These are phyloP conservation scores for Plusia festucae DNA, from an alignment of 2,888 invertebrate genomes.

Conservation along the genomic window DNA sequence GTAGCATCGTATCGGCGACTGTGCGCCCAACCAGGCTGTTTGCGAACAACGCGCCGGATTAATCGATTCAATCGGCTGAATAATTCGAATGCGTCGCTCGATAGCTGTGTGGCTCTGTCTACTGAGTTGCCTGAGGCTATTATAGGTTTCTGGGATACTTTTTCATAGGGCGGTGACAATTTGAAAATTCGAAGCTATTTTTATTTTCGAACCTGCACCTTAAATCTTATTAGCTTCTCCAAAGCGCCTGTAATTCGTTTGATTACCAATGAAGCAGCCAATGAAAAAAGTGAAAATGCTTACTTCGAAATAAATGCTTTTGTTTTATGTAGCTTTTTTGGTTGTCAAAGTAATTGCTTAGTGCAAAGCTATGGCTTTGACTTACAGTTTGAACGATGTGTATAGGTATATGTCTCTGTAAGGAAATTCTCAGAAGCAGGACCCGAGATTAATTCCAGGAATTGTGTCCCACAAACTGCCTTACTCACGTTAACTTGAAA, in stretches of 20 bases:
- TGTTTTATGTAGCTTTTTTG: too few relatives aligned
- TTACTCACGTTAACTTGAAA: background rate
- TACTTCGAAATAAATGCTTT: too few relatives aligned
- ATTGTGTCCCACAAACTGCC: background rate
- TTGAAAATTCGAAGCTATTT: background rate
- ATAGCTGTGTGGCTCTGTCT: slow-evolving; percentile 35
- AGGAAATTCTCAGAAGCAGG: background rate
- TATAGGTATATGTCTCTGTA: too few relatives aligned
- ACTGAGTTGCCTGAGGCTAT: slow-evolving; percentile 16
- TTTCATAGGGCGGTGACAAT: background rate
- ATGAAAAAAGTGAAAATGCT: too few relatives aligned
- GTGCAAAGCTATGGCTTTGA: too few relatives aligned
- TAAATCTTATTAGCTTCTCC: background rate
- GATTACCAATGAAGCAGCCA: too few relatives aligned
- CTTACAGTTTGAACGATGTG: background rate
- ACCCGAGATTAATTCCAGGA: background rate
- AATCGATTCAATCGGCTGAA: slow-evolving; percentile 79
- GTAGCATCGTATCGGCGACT: slow-evolving; percentile 55
- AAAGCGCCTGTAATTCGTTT: too few relatives aligned
- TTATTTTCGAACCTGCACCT: background rate
- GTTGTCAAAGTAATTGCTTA: too few relatives aligned
- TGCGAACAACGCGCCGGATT: slow-evolving; percentile 74
- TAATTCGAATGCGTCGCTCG: slow-evolving; percentile 73
- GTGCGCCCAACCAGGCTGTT: slow-evolving; percentile 64
- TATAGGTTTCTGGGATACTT: background rate